These are phyloP conservation scores for Halcyon leucocephala DNA, from an alignment of 2,797 vertebrate species.

Conservation along the genomic window DNA sequence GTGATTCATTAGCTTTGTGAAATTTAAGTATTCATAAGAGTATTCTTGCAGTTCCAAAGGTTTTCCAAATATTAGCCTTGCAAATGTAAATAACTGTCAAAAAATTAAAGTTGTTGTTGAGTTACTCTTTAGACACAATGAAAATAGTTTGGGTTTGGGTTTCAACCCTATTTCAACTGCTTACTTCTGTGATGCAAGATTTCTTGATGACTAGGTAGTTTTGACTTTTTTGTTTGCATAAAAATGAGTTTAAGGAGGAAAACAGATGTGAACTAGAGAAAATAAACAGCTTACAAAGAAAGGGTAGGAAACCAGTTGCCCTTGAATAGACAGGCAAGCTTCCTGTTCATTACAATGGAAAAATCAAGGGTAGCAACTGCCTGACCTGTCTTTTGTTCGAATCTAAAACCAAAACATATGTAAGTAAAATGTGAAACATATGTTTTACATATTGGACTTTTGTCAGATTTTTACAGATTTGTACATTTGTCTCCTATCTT, in stretches of 20 bases:
- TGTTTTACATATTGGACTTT: slow-evolving; percentile 41
- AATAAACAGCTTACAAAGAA: slow-evolving; percentile 45
- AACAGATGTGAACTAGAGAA: slow-evolving; percentile 7
- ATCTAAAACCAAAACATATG: slow-evolving; percentile 62
- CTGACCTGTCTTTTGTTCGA: slow-evolving; percentile 69
- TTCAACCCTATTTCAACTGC: background rate
- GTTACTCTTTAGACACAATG: background rate
- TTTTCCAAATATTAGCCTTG: slow-evolving; percentile 27
- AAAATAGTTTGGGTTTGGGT: background rate
- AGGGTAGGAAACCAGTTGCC: slow-evolving; percentile 44
- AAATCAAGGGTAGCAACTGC: slow-evolving; percentile 63
- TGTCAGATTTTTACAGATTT: slow-evolving; percentile 42
- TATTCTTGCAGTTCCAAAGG: background rate
- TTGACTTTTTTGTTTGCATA: background rate
- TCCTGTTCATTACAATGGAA: slow-evolving; percentile 65
- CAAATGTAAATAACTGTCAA: slow-evolving; percentile 19
- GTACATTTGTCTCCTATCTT: background rate
- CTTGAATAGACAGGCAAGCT: slow-evolving; percentile 53
- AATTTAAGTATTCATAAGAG: background rate
- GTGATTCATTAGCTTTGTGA: background rate
- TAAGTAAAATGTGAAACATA: slow-evolving; percentile 53
- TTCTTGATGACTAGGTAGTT: background rate
- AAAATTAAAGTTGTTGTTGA: background rate
- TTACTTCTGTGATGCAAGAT: background rate
- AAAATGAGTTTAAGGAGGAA: slow-evolving; percentile 10